These are phyloP conservation scores for Chaetura pelagica DNA, from an alignment of 2,113 vertebrate species.

Conservation along the genomic window DNA sequence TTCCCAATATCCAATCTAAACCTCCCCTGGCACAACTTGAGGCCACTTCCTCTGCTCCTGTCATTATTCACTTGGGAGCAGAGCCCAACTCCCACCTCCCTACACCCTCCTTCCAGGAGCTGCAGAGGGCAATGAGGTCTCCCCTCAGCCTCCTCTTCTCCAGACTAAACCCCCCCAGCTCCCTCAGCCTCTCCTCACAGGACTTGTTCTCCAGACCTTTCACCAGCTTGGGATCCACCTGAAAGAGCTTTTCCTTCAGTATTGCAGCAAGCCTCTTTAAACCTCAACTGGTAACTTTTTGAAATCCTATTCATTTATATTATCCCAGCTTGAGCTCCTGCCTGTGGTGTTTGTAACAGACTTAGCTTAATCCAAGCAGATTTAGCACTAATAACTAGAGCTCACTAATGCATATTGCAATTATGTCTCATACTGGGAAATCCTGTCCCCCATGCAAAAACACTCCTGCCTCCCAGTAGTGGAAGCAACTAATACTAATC, in stretches of 20 bases:
- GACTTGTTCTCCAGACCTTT: too few relatives aligned
- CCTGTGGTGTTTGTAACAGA: conserved; percentile 43
- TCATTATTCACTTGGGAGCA: too few relatives aligned
- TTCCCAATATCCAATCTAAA: too few relatives aligned
- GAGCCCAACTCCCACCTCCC: too few relatives aligned
- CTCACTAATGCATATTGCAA: conserved; percentile 40
- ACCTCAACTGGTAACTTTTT: neutral
- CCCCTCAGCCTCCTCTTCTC: too few relatives aligned
- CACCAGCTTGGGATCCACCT: neutral
- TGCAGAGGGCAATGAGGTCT: too few relatives aligned
- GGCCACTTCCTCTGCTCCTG: too few relatives aligned
- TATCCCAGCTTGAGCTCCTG: conserved; percentile 13
- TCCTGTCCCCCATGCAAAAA: neutral
- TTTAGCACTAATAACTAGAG: conserved; percentile 54
- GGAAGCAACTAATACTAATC: neutral
- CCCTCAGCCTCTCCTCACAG: too few relatives aligned
- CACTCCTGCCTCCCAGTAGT: neutral
- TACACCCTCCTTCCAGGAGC: too few relatives aligned
- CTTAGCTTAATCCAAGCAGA: conserved; percentile 48
- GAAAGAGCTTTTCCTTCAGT: neutral
- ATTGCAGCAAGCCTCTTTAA: neutral
- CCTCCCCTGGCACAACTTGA: too few relatives aligned
- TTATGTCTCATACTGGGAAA: conserved; percentile 15
- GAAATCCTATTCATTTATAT: conserved; percentile 42
- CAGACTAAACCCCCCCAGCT: too few relatives aligned